A percentile compares a stretch with the other conserved stretches of the same genome.
Conservation (phyloP, 2,113 vertebrate genomes). For the Pteronura brasiliensis region DNA sequence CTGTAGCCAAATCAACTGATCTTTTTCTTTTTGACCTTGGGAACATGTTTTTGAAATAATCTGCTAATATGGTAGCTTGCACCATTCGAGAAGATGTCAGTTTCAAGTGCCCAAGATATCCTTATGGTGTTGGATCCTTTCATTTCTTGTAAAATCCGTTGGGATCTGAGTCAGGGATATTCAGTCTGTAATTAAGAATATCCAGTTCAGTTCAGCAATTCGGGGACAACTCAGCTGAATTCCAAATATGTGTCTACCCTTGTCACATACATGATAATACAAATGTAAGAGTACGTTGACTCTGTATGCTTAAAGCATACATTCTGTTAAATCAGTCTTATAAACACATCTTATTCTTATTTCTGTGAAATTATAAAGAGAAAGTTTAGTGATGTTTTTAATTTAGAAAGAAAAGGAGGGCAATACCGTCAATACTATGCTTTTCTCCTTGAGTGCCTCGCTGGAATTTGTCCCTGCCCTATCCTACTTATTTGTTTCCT, state of each 20-base stretch:
- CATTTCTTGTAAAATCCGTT: not conserved
- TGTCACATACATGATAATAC: not conserved
- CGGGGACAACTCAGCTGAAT: not conserved
- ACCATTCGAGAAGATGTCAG: not conserved
- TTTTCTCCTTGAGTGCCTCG: not conserved
- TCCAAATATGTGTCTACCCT: not conserved
- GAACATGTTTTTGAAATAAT: slow-evolving; percentile 51
- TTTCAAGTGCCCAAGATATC: not conserved
- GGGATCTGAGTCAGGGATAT: not conserved
- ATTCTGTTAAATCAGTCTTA: not conserved
- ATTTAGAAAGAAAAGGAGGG: not conserved
- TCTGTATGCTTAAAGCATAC: not conserved
- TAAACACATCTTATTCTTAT: not conserved
- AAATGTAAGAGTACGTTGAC: not conserved
- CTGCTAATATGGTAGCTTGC: not conserved
- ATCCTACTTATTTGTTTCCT: not conserved
- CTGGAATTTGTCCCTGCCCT: not conserved
- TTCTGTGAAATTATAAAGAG: slow-evolving; percentile 16
- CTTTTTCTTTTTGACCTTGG: slow-evolving; percentile 57
- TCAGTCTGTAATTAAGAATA: not conserved
- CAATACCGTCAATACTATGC: not conserved
- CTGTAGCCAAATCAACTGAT: slow-evolving; percentile 58
- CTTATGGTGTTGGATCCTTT: not conserved
- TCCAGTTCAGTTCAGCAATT: not conserved
- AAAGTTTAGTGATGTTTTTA: not conserved